Conservation (phyloP, 1,140 invertebrate genomes). For the Diplogasteroides magnus region DNA sequence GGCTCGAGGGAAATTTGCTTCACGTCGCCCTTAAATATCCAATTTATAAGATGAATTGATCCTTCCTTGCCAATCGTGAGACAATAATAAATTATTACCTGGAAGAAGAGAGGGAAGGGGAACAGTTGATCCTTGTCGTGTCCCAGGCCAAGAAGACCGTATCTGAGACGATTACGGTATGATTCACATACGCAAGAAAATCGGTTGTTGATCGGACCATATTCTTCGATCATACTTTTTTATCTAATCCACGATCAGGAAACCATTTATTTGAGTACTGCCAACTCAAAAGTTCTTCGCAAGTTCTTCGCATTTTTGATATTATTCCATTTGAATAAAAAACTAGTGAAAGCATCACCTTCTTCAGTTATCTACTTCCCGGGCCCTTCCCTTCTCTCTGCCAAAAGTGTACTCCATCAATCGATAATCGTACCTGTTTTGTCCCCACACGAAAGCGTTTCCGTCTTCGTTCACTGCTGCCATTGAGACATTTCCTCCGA, state of each 20-base stretch:
- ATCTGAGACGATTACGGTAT: too few species aligned
- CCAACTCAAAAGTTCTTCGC: neutral
- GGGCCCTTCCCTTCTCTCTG: neutral
- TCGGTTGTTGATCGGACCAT: too few species aligned
- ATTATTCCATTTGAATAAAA: too few species aligned
- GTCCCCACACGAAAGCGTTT: constrained; percentile 27
- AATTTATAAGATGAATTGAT: neutral
- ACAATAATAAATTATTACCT: neutral
- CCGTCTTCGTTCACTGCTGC: constrained; percentile 4
- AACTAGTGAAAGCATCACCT: too few species aligned
- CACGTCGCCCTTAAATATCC: constrained; percentile 1
- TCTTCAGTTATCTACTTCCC: too few species aligned
- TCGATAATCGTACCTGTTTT: constrained; percentile 28
- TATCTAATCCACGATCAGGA: too few species aligned
- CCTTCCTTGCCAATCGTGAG: neutral
- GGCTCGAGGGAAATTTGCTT: constrained; percentile 7
- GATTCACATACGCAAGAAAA: too few species aligned
- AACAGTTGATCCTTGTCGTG: constrained; percentile 23
- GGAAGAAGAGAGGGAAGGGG: constrained; percentile 17
- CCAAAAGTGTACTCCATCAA: too few species aligned
- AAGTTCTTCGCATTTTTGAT: too few species aligned
- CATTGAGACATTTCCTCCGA: neutral
- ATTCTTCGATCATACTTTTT: too few species aligned
- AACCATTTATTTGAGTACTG: too few species aligned
- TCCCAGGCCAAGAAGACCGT: constrained; percentile 18